phyloP scores from a whole-genome alignment of 2,888 invertebrate genomes.

The Pyrocoelia pectoralis region DNA sequence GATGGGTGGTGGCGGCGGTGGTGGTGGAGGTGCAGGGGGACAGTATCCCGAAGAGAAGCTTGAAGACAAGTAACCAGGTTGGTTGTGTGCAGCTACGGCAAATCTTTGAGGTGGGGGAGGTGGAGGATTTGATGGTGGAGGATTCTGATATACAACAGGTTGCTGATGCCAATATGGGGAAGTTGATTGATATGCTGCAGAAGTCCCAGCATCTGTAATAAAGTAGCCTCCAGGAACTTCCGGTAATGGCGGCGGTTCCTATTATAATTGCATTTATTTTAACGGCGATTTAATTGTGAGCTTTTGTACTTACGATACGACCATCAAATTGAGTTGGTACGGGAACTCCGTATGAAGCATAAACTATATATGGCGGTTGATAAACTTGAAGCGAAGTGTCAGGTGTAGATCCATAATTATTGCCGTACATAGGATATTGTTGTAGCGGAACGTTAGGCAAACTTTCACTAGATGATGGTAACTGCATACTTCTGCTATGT shows the following conservation, averaged over 20 bases:
- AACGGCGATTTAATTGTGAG: neutral
- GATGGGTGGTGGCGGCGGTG: slow-evolving; percentile 25
- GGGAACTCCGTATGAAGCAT: slow-evolving; percentile 53
- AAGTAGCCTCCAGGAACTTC: slow-evolving; percentile 52
- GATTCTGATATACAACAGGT: slow-evolving; percentile 50
- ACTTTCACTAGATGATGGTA: slow-evolving; percentile 36
- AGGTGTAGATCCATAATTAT: slow-evolving; percentile 34
- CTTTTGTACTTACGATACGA: slow-evolving; percentile 54
- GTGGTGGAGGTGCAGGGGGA: slow-evolving; percentile 20
- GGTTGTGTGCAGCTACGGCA: slow-evolving; percentile 42
- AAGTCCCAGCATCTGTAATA: slow-evolving; percentile 39
- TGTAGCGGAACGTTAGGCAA: slow-evolving; percentile 37
- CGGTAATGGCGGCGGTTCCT: slow-evolving; percentile 48
- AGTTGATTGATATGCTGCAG: slow-evolving; percentile 40
- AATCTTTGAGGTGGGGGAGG: slow-evolving; percentile 41
- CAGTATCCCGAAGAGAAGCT: slow-evolving; percentile 35
- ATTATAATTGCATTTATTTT: slow-evolving; percentile 19
- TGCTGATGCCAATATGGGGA: slow-evolving; percentile 52
- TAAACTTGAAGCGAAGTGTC: slow-evolving; percentile 44
- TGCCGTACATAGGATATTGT: slow-evolving; percentile 44
- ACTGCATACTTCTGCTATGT: slow-evolving; percentile 39
- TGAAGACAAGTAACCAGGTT: slow-evolving; percentile 38
- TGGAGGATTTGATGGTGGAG: slow-evolving; percentile 40
- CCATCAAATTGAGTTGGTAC: slow-evolving; percentile 53
- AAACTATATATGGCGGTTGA: slow-evolving; percentile 55